Conservation (phyloP, 2,888 invertebrate species). For the Nebria salina region DNA sequence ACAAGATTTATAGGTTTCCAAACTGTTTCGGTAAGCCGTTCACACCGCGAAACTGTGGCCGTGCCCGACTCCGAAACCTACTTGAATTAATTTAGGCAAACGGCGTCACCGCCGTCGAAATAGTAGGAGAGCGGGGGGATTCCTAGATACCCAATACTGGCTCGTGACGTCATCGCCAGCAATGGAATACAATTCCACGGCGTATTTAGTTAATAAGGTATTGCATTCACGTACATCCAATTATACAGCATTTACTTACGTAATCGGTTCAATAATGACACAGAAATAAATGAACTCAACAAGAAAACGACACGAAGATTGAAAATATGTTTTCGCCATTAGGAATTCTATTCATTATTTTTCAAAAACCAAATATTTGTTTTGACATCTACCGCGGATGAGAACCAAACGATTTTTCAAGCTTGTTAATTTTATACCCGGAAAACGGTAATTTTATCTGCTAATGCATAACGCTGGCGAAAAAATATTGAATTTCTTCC, state of each 20-base stretch:
- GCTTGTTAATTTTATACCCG: background rate
- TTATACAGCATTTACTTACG: no score
- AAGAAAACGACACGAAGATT: background rate
- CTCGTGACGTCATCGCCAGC: background rate
- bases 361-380: background rate
- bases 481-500: background rate
- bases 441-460: background rate
- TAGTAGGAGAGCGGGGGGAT: background rate
- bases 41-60: conserved; percentile 34
- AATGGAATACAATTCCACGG: background rate
- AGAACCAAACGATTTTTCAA: no score
- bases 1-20: conserved; percentile 41
- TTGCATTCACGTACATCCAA: no score
- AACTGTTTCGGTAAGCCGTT: conserved; percentile 26
- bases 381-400: no score
- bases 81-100: conserved; percentile 42
- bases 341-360: background rate
- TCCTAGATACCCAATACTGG: no score
- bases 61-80: conserved; percentile 36
- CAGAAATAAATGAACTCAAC: background rate
- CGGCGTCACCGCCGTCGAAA: conserved; percentile 10
- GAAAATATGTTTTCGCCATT: background rate
- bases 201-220: background rate
- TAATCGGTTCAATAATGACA: background rate
- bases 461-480: background rate